Base-by-base conservation (phyloP, 2,888 invertebrate genomes). In the Spodoptera picta region DNA sequence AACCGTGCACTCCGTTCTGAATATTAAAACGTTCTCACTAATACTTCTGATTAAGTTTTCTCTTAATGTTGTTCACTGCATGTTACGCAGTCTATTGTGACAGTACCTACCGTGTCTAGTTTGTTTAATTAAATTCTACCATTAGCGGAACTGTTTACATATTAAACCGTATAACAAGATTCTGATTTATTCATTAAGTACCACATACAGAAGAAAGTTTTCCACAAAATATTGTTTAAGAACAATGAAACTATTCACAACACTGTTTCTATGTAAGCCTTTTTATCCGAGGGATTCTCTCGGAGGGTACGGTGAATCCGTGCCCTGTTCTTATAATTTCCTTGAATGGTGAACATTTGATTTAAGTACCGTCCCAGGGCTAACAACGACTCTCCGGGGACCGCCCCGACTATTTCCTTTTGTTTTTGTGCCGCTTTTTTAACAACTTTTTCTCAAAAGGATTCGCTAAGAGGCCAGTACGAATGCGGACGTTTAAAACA, bases 271-370 rank as follows among this genome's bases (percentile, higher is more conserved):
- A 74, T 80, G 82, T 88, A 89, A 90, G 88, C 87, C 88, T 86
- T 90, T 90, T 90, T 91, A 91, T 90, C 87, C 87, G 62, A 78
- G 79, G 83, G 85, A 87, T 88, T 84, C 81, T 82, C 81, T 84
- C 81, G 65, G 82, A 88, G 87, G 86, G 86, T 79, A 83, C 80
- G 80, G 82, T 44, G 86, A 90, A 90, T 90, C 90, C 90, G 85
- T 89, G 87, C 87, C 83, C 84, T 90, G 88, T 90, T 93, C 92
- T 93, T 92, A 92, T 92, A 93, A 93, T 93, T 93, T 92, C 90
- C 91, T 90, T 90, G 90, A 93, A 93, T 90, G 90, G 90, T 89
- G 91, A 92, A 90, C 92, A 92, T 93, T 93, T 93, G 92, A 93
- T 93, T 93, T 92, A 93, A 93, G 92, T 91, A 92, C 91, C 91